Percentiles rank a stretch among this genome's conserved stretches.
phyloP scores from a whole-genome alignment of 2,888 invertebrate genomes.

The Hemithea aestivaria region DNA sequence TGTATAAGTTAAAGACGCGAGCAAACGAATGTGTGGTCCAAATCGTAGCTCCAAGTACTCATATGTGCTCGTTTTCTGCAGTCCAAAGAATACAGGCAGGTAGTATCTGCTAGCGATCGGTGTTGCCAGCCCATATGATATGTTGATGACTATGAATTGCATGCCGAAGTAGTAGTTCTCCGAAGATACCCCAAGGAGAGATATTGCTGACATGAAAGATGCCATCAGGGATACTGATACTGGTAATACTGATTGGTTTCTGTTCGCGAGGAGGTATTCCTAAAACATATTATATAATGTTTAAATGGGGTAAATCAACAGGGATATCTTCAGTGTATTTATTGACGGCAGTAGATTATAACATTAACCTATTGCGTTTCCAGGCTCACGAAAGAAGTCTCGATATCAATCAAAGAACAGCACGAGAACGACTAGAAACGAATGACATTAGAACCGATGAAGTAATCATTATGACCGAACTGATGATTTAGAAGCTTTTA shows the following conservation, averaged over 20 bases:
- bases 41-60: conserved; percentile 95
- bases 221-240: conserved; percentile 94
- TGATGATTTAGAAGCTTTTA: no score
- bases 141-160: conserved; percentile 88
- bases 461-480: no score
- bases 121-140: conserved; percentile 86
- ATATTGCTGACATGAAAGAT: conserved; percentile 94
- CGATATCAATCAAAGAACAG: no score
- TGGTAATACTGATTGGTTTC: conserved; percentile 88
- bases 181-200: conserved; percentile 90
- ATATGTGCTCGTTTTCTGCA: conserved; percentile 91
- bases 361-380: no score
- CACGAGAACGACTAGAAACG: no score
- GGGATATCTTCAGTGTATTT: neutral
- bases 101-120: conserved; percentile 87
- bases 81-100: conserved; percentile 90
- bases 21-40: conserved; percentile 84
- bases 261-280: conserved; percentile 91
- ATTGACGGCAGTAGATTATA: no score
- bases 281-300: conserved; percentile 46
- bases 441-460: no score
- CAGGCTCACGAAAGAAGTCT: no score
- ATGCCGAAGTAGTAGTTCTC: conserved; percentile 92
- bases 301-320: neutral
- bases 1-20: conserved; percentile 91